These are phyloP conservation scores for Capitulum mitella DNA, from an alignment of 2,888 invertebrate species.

Conservation along the genomic window DNA sequence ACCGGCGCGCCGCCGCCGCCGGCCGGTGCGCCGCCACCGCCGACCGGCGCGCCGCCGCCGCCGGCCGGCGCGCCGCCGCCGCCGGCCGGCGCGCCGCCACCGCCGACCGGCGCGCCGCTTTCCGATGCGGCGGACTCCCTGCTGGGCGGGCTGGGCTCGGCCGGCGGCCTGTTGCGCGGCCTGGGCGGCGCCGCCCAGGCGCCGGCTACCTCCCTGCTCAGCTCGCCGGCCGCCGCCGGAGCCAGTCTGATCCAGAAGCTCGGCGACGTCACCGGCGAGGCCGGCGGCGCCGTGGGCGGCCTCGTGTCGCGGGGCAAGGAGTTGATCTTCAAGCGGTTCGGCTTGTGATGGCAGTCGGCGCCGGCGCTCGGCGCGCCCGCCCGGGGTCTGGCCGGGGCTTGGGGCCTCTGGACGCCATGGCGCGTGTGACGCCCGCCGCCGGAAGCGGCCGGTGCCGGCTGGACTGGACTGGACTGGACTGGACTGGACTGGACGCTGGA, in stretches of 20 bases:
- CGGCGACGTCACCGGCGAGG: constrained; percentile 33
- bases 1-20: background rate
- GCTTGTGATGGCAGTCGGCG: constrained; percentile 53
- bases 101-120: no score
- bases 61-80: no score
- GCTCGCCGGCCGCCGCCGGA: constrained; percentile 15
- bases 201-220: background rate
- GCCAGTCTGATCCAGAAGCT: constrained; percentile 26
- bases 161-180: background rate
- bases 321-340: constrained; percentile 89
- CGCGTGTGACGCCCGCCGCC: no score
- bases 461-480: no score
- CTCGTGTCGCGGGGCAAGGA: constrained; percentile 88
- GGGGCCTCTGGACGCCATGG: no score
- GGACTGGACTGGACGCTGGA: no score
- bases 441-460: no score
- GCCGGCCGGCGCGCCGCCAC: background rate
- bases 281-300: constrained; percentile 61
- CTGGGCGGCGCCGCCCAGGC: background rate
- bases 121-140: no score
- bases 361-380: no score
- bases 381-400: no score
- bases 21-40: background rate
- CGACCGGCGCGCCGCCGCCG: no score
- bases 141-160: background rate